A percentile compares a stretch with the other conserved stretches of the same genome.
These are phyloP conservation scores for Coranthus polyacanthus DNA, from an alignment of 2,797 vertebrate genomes.

Conservation along the genomic window DNA sequence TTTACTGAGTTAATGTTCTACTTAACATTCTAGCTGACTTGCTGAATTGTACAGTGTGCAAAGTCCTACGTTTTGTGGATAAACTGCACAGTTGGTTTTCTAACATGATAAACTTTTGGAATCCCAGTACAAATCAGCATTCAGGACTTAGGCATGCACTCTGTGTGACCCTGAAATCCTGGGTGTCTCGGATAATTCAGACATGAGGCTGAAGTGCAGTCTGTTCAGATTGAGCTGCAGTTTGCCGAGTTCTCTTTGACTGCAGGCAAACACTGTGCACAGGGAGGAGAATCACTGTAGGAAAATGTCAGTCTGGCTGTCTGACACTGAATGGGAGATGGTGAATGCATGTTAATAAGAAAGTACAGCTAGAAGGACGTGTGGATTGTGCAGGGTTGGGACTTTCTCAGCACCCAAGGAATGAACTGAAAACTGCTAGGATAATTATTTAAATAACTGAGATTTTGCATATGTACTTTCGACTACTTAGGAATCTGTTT, in stretches of 20 bases:
- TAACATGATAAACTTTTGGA: slow-evolving; percentile 3
- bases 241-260: slow-evolving; percentile 26
- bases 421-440: too few species aligned
- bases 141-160: slow-evolving; percentile 2
- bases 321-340: too few species aligned
- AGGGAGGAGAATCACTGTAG: slow-evolving; percentile 21
- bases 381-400: too few species aligned
- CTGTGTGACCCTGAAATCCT: slow-evolving; percentile 22
- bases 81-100: neutral
- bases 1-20: too few species aligned
- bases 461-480: too few species aligned
- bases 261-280: slow-evolving; percentile 28
- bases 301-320: slow-evolving; percentile 13
- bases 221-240: slow-evolving; percentile 14
- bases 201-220: slow-evolving; percentile 2
- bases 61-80: slow-evolving; percentile 2
- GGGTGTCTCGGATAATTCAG: slow-evolving; percentile 22
- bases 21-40: too few species aligned
- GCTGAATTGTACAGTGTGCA: too few species aligned
- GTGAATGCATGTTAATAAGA: slow-evolving; percentile 60
- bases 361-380: too few species aligned
- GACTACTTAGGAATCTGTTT: too few species aligned
- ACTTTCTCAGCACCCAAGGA: too few species aligned
- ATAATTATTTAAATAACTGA: too few species aligned
- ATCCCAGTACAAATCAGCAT: slow-evolving; percentile 1